Conservation (phyloP, 2,797 vertebrate species). For the Phalloptychus januarius region DNA sequence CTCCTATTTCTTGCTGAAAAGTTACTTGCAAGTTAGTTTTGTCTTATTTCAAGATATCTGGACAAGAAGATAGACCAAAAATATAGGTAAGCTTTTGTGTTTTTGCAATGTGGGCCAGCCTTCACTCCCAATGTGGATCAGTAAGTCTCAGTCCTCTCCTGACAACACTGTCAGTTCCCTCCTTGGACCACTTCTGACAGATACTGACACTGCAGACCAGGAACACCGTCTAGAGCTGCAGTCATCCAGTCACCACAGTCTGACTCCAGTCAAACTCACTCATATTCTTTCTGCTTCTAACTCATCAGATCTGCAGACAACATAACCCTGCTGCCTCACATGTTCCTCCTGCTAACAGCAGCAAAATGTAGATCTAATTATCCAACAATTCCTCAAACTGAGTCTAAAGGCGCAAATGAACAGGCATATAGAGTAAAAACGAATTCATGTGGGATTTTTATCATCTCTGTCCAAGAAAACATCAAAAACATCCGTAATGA, state of each 20-base stretch:
- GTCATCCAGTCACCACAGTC: neutral
- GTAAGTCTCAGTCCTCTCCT: neutral
- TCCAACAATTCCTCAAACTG: neutral
- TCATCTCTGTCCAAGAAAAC: neutral
- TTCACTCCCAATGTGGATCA: neutral
- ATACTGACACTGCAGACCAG: neutral
- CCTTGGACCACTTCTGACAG: neutral
- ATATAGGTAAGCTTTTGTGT: too few species aligned
- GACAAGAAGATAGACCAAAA: too few species aligned
- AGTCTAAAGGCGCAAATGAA: neutral
- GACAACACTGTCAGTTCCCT: neutral
- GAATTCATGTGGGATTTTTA: neutral
- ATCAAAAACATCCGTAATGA: neutral
- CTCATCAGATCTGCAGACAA: neutral
- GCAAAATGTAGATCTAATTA: neutral
- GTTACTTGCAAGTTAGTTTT: too few species aligned
- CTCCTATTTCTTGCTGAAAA: too few species aligned
- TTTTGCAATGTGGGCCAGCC: neutral
- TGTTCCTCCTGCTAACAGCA: neutral
- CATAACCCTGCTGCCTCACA: neutral
- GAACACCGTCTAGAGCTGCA: neutral
- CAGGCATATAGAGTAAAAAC: neutral
- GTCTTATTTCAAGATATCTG: too few species aligned
- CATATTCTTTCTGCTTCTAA: neutral
- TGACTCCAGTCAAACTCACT: neutral